Evolutionary conservation across 2,113 vertebrate species (phyloP).

Genomic region (Nibea albiflora): DNA sequence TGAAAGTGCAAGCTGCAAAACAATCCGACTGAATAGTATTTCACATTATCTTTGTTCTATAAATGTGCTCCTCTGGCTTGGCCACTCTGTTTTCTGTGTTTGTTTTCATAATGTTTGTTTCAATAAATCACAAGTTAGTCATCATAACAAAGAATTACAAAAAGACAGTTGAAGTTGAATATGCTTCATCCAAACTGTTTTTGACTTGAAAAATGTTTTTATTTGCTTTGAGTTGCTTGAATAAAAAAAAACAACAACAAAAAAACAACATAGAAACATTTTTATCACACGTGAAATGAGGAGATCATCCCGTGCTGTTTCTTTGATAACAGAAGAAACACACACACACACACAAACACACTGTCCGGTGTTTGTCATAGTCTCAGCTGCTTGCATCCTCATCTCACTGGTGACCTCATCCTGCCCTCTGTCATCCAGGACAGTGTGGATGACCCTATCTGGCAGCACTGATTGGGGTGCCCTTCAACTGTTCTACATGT

Average conservation of each 20-base stretch:
- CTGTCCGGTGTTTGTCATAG: constrained; percentile 8
- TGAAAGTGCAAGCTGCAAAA: not conserved
- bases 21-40: not conserved
- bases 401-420: constrained; percentile 32
- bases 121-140: not conserved
- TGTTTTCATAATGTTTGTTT: not conserved
- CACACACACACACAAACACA: not conserved
- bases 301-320: not conserved
- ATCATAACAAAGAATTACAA: not conserved
- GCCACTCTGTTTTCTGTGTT: not conserved
- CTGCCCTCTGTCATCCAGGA: constrained; percentile 40
- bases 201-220: not conserved
- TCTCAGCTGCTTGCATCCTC: constrained; percentile 26
- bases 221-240: not conserved
- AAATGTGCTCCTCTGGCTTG: not conserved
- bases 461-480: constrained; percentile 50
- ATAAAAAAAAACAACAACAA: not conserved
- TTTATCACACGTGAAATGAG: not conserved
- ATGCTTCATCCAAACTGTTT: not conserved
- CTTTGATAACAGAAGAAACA: not conserved
- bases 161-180: not conserved
- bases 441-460: constrained; percentile 51
- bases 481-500: constrained; percentile 45
- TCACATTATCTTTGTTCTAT: not conserved
- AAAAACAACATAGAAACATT: not conserved